A percentile compares a stretch with the other conserved stretches of the same genome.
Evolutionary conservation across 2,113 vertebrate genomes (phyloP).

Genomic region (Xenopus borealis): DNA sequence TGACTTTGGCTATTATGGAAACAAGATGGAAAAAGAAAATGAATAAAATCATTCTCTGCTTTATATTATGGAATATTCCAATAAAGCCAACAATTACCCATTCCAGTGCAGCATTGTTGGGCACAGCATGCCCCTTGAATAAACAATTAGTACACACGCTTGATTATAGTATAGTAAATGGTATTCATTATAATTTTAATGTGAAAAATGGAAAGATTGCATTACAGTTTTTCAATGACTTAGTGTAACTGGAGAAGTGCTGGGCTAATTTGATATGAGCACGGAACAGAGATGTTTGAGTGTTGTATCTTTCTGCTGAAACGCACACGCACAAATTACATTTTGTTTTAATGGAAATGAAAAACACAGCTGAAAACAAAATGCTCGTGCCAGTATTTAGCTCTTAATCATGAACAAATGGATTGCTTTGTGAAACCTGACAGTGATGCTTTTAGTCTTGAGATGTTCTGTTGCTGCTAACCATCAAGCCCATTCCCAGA

Average conservation of each 20-base stretch:
- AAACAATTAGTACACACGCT: neutral
- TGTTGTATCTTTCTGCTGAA: neutral
- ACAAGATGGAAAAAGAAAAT: neutral
- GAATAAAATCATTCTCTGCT: neutral
- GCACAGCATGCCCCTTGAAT: neutral
- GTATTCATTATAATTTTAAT: slow-evolving; percentile 1
- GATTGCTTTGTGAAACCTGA: slow-evolving; percentile 33
- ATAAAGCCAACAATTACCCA: neutral
- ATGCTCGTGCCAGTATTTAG: slow-evolving; percentile 19
- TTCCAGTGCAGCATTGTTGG: neutral
- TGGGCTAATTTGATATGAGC: neutral
- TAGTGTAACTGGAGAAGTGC: neutral
- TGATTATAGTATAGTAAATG: neutral
- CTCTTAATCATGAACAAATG: slow-evolving; percentile 33
- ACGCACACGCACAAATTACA: neutral
- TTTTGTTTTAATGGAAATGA: slow-evolving; percentile 31
- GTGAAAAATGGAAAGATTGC: neutral
- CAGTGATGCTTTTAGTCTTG: slow-evolving; percentile 39
- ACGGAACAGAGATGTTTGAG: neutral
- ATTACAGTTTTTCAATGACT: neutral
- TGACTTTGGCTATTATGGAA: neutral
- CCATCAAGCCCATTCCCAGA: slow-evolving; percentile 38
- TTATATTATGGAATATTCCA: neutral
- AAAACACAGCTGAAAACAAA: neutral
- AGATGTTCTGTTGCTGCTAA: slow-evolving; percentile 37